Evolutionary conservation across 2,888 invertebrate genomes (phyloP).

Genomic region (Drosophila incognita): DNA sequence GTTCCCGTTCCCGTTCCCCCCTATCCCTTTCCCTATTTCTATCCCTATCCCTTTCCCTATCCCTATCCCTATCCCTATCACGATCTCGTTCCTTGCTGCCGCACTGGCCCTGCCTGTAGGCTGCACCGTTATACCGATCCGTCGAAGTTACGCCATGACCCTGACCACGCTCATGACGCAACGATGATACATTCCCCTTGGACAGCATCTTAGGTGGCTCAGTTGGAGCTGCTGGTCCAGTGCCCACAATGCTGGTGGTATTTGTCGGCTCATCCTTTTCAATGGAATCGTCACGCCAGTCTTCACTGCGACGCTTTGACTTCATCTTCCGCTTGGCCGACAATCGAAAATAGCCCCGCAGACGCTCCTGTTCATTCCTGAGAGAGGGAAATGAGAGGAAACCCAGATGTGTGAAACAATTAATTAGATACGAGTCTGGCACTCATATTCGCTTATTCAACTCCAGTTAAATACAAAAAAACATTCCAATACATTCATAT

Average conservation of each 20-base stretch:
- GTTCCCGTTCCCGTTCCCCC: conserved; percentile 36
- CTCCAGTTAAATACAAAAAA: neutral
- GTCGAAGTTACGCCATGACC: conserved; percentile 35
- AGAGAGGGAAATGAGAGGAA: neutral
- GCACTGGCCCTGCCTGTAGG: conserved; percentile 54
- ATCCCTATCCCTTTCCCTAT: conserved; percentile 38
- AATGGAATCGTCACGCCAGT: conserved; percentile 83
- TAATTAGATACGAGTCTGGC: neutral
- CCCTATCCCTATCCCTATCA: conserved; percentile 22
- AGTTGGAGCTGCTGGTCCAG: conserved; percentile 19
- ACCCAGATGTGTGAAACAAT: neutral
- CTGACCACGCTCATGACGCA: conserved; percentile 51
- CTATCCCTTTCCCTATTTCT: conserved; percentile 32
- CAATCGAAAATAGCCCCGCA: conserved; percentile 87
- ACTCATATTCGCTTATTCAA: neutral
- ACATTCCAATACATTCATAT: neutral
- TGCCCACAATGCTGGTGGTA: conserved; percentile 74
- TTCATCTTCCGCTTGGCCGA: conserved; percentile 85
- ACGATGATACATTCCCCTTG: conserved; percentile 12
- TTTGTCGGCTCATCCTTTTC: conserved; percentile 82
- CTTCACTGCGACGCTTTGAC: conserved; percentile 80
- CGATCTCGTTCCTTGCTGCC: conserved; percentile 49
- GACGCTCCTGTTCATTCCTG: conserved; percentile 87
- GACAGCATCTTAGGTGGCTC: conserved; percentile 18
- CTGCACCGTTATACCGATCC: conserved; percentile 54